These are phyloP conservation scores for Hirtodrosophila duncani DNA, from an alignment of 2,888 invertebrate genomes.

Conservation along the genomic window DNA sequence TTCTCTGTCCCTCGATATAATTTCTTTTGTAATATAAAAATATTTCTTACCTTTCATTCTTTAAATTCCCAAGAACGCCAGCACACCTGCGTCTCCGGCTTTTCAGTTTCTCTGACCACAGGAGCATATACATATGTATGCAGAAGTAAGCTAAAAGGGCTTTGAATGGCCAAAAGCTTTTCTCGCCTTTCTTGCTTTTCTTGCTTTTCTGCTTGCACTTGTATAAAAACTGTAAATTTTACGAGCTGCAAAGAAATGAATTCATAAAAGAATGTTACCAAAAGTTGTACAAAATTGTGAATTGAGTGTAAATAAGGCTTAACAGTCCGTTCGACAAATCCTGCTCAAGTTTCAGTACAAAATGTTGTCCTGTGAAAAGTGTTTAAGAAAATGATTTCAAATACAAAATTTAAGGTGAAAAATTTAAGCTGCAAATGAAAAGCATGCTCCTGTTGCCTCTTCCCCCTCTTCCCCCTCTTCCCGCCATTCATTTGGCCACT, in stretches of 20 bases:
- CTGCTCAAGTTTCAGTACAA: constrained; percentile 18
- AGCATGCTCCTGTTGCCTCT: constrained; percentile 4
- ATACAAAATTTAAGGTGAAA: constrained; percentile 2
- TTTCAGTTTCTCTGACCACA: too few relatives aligned
- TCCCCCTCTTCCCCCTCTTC: not conserved
- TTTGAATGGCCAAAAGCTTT: too few relatives aligned
- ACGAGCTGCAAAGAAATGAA: constrained; percentile 39
- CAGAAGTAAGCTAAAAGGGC: too few relatives aligned
- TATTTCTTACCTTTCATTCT: too few relatives aligned
- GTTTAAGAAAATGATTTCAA: constrained; percentile 4
- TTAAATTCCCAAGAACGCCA: too few relatives aligned
- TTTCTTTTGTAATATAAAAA: too few relatives aligned
- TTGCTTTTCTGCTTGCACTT: not conserved
- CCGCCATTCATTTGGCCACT: constrained; percentile 2
- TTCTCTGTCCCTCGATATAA: too few relatives aligned
- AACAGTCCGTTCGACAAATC: constrained; percentile 21
- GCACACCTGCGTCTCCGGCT: too few relatives aligned
- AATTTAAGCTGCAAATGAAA: not conserved
- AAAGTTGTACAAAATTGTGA: constrained; percentile 25
- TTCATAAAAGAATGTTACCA: constrained; percentile 20
- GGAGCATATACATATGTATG: too few relatives aligned
- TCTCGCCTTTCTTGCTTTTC: too few relatives aligned
- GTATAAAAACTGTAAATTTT: constrained; percentile 13
- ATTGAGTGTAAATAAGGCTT: constrained; percentile 52
- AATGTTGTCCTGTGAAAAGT: constrained; percentile 24